A percentile compares a stretch with the other conserved stretches of the same genome.
Evolutionary conservation across 2,888 invertebrate species (phyloP).

Genomic region (Macaria notata): DNA sequence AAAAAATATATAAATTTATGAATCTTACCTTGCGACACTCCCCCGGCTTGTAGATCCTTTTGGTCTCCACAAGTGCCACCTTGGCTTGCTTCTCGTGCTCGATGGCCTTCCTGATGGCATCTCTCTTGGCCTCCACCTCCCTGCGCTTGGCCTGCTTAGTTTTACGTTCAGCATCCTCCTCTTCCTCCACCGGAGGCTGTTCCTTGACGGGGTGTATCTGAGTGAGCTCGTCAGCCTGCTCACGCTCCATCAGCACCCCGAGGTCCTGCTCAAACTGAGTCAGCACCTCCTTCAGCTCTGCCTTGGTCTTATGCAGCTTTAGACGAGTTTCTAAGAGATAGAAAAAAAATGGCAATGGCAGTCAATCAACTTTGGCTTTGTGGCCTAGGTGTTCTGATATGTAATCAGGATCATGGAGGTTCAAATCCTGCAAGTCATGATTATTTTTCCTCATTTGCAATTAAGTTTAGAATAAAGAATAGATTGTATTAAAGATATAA

Average conservation of each 20-base stretch:
- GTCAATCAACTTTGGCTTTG: too few relatives aligned
- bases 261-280: neutral
- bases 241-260: neutral
- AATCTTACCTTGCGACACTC: slow-evolving; percentile 74
- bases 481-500: too few relatives aligned
- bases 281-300: neutral
- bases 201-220: too few relatives aligned
- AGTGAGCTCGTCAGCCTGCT: neutral
- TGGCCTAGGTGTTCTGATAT: too few relatives aligned
- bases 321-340: too few relatives aligned
- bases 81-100: slow-evolving; percentile 44
- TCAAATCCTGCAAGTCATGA: too few relatives aligned
- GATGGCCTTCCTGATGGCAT: slow-evolving; percentile 24
- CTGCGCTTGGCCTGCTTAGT: neutral
- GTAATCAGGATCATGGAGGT: too few relatives aligned
- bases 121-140: slow-evolving; percentile 3
- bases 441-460: too few relatives aligned
- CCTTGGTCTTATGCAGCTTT: neutral
- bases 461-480: too few relatives aligned
- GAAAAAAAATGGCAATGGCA: too few relatives aligned
- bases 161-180: too few relatives aligned
- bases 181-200: too few relatives aligned
- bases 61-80: slow-evolving; percentile 36
- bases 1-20: neutral
- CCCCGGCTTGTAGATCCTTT: slow-evolving; percentile 65